Evolutionary conservation across 2,113 vertebrate species (phyloP), one percentile per base, ranked within the genome.

Genomic region (Alaudala cheleensis): DNA sequence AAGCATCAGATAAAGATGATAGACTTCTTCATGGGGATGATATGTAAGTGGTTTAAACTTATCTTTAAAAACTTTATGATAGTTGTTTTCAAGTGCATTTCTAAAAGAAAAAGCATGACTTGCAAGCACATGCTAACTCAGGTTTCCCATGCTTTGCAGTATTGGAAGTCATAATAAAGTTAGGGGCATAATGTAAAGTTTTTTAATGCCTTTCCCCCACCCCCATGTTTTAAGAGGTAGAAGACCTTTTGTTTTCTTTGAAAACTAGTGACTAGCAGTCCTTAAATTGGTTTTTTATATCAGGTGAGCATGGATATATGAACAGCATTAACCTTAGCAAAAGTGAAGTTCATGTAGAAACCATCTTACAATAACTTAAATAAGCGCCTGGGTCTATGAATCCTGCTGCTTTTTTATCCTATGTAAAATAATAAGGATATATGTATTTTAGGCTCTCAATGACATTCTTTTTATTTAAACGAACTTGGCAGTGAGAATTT

Each of bases 1-100:
- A 99, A 66, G 98, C 98, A 2, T 98, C 98, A 25, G 99, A 99
- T 33, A 98, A 98, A 87, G 99, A 99, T 5, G 99, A 99, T 13
- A 97, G 97, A 42, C 91, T 97, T 29, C 97, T 98, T 67, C 97
- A 91, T 77, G 97, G 98, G 29, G 99, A 99, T 88, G 99, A 99
- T 80, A 96, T 98, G 99, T 99, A 96, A 98, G 97, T 94, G 14
- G 4, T 22, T 57, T 60, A n/a, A 61, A 81, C 10, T 44, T 60
- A 12, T 3, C 40, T 89, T 40, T 73, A 56, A 28, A 3, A 5
- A 42, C 40, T 84, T 33, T n/a, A 64, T 17, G 7, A 14, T 9
- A 44, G 20, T 23, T 74, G 6, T 56, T 34, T 77, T n/a, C n/a
- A 74, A 58, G 26, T 74, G 5, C 6, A 18, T 47, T 86, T 51